Base-by-base conservation (phyloP, 2,888 invertebrate species). In the Arenicola marina region DNA sequence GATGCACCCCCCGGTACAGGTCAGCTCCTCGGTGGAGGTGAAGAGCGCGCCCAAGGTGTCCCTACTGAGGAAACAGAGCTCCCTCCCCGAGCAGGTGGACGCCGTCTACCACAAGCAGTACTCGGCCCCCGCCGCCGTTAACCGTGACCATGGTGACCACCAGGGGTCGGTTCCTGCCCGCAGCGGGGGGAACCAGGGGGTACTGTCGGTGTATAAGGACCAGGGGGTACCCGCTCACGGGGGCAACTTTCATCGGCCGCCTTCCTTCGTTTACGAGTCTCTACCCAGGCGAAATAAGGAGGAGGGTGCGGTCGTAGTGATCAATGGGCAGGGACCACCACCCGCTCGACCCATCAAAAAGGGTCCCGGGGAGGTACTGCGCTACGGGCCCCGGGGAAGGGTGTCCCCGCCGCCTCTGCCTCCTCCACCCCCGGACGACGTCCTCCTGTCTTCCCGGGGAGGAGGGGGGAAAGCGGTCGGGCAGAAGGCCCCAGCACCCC, bases 401-500 rank as follows among this genome's bases (percentile, higher is more conserved):
- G 38, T 48, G 3, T 66, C 66, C n/a, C 66, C 66, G 11, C 66
- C 66, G 15, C 66, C 66, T 2, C 56, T 66, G n/a, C 66, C 66
- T 7, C 63, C 63, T 1, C 66, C 63, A 3, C 66, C 66, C 7
- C 53, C 66, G 4, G 63, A 63, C 32, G 66, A 63, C 32, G 54
- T 38, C 29, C 21, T 62, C 21, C 4, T 48, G 21, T 11, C 18
- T n/a, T 7, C 18, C 15, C 48, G 48, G 26, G 7, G 7, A 7
- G 11, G 15, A 7, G 7, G 24, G 11, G 18, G 18, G n/a, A 15
- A 38, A 11, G 11, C 11, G 11, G 11, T 38, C 11, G n/a, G n/a
- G n/a, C n/a, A n/a, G n/a, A n/a, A n/a, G n/a, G n/a, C n/a, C n/a
- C n/a, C n/a, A n/a, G n/a, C n/a, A n/a, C 38, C 38, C 11, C 11